Evolutionary conservation across 1,140 invertebrate genomes (phyloP), one percentile per base, ranked within the genome.

Genomic region (Drosophila tristis): DNA sequence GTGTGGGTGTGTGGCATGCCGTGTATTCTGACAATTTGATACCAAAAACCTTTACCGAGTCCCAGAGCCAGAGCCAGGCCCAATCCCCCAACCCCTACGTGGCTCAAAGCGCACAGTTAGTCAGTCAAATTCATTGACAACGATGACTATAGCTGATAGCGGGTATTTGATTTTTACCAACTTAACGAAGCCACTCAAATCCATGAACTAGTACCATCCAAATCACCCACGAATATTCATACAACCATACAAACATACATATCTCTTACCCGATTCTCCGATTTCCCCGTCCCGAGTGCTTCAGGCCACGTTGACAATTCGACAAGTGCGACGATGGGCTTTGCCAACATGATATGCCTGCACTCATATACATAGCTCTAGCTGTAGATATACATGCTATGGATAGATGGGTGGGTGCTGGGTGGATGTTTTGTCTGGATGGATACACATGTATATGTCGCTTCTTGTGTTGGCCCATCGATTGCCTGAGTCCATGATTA

Each of bases 51-150:
- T 29, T 16, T 26, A 13, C 15, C 5, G 11, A 31, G 6, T 1
- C 31, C 25, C 13, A 4, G 20, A 20, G 20, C 20, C 20, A 20
- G 20, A 20, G 20, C 20, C 20, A 20, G 20, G 20, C 20, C 20
- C 20, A 20, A 20, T 20, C 20, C 13, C 39, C 13, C 39, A 26
- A 8, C 13, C 43, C 26, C 42, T n/a, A 39, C 20, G 31, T 26
- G 54, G 61, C 50, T 48, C 39, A 43, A 31, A 55, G 51, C 35
- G 44, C 60, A 42, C 57, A 85, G 77, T 75, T 78, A 86, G 67
- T 85, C 81, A 80, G 57, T 85, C 64, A 86, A 67, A 86, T 86
- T 87, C 82, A 86, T 87, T 87, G 82, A 87, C 84, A 82, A 86
- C 80, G 82, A 86, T 86, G 78, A 87, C 74, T 56, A 70, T 57